Base-by-base conservation (phyloP, 2,888 invertebrate species). In the Gymnocheta viridis region DNA sequence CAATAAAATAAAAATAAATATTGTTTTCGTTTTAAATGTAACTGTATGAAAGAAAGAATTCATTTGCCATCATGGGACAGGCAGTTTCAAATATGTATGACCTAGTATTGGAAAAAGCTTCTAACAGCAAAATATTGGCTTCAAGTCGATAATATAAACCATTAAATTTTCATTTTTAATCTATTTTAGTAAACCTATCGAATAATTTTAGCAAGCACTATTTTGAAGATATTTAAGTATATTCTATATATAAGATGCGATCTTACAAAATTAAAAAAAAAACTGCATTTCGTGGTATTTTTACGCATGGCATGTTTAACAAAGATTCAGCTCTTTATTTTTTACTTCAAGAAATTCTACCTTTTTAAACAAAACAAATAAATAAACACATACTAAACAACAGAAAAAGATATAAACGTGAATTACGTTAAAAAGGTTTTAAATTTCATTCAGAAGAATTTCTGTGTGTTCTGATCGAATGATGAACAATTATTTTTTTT, bases 221-320 rank as follows among this genome's bases (percentile, higher is more conserved):
- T 79, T 51, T 7, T 22, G n/a, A 14, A 19, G 2, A 29, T 22
- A 41, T 29, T 49, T 41, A 10, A 22, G 10, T 47, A 47, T 47
- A n/a, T 24, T 7, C n/a, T 19, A 7, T 51, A 24, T 66, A 4
- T 54, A 56, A 47, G 47, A 64, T 64, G 38, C 47, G 66, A 66
- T 66, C 38, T 58, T 54, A n/a, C 41, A 4, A 22, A 41, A 27
- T 1, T 9, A 22, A 51, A 41, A 74, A 76, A 74, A 82, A 79
- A n/a, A n/a, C n/a, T 82, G 87, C 88, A 88, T 88, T 90, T 90
- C 91, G 90, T 90, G 90, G 91, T 91, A 91, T 91, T 90, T 90
- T 91, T 86, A 91, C 91, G 91, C 90, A 88, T 90, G 86, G 87
- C 64, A 84, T 84, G 77, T 81, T 80, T 73, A 64, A 84, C 73